These are phyloP conservation scores for Ceratina calcarata DNA, from an alignment of 1,140 invertebrate species.

Conservation along the genomic window DNA sequence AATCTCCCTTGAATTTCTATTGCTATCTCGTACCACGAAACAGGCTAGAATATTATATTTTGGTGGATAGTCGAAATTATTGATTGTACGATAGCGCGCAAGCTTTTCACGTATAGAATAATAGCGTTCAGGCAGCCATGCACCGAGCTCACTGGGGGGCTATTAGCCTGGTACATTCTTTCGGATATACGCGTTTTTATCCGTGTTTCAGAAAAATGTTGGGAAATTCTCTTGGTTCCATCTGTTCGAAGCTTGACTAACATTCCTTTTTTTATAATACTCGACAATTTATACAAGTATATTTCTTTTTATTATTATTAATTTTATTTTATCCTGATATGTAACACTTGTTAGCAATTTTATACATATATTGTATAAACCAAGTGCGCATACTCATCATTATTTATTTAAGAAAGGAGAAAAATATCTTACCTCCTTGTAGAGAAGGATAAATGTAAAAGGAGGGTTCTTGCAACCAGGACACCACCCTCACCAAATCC, in stretches of 20 bases:
- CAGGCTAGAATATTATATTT: slow-evolving; percentile 42
- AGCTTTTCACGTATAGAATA: slow-evolving; percentile 36
- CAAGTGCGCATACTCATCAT: not conserved
- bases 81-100: slow-evolving; percentile 36
- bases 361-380: no score
- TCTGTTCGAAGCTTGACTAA: no score
- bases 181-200: not conserved
- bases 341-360: no score
- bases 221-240: no score
- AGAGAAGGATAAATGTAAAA: slow-evolving; percentile 89
- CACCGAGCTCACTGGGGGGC: not conserved
- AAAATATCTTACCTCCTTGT: slow-evolving; percentile 85
- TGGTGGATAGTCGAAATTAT: slow-evolving; percentile 48
- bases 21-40: slow-evolving; percentile 12
- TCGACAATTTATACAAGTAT: no score
- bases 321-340: no score
- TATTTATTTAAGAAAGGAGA: not conserved
- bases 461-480: slow-evolving; percentile 89
- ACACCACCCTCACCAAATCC: slow-evolving; percentile 90
- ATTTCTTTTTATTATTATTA: no score
- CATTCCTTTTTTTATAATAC: no score
- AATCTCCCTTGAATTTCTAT: slow-evolving; percentile 47
- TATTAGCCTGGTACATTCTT: slow-evolving; percentile 22
- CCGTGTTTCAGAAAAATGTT: not conserved
- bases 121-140: not conserved